Evolutionary conservation across 2,888 invertebrate genomes (phyloP), one percentile per base, ranked within the genome.

Genomic region (Paralinhomoeus sp.): DNA sequence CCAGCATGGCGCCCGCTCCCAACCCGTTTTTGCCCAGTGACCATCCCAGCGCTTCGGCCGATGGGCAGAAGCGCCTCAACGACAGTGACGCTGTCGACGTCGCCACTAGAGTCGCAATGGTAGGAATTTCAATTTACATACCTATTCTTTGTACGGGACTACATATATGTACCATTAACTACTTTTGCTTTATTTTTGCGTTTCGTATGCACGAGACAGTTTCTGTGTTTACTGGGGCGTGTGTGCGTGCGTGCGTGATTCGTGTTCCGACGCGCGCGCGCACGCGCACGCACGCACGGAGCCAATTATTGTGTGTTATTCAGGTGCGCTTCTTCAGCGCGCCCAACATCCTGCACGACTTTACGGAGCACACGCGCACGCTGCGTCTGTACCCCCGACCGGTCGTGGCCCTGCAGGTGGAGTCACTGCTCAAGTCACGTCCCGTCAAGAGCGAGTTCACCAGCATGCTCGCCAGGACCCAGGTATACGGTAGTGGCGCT

Each of bases 61-160:
- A 50, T n/a, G 47, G 48, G 23, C 66, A n/a, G n/a, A n/a, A n/a
- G n/a, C n/a, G 64, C 47, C 64, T 64, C 24, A 64, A 66, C 47
- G 70, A 97, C 63, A 83, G 91, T 0, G 97, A 99, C 64, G 87
- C 89, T 0, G 93, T 97, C 0, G 97, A 99, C 65, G 78, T 99
- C 21, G 93, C 97, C 12, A 91, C 89, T 0, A 69, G 97, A 48
- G 87, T 99, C 39, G 93, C 91, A 17, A 89, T 91, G 87, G 87
- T 80, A 61, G 60, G n/a, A n/a, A n/a, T n/a, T n/a, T n/a, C n/a
- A n/a, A n/a, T n/a, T n/a, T n/a, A n/a, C n/a, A n/a, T n/a, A n/a
- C n/a, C n/a, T n/a, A n/a, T n/a, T n/a, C n/a, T n/a, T n/a, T n/a
- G n/a, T n/a, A n/a, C n/a, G n/a, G n/a, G n/a, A n/a, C n/a, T n/a